phyloP scores from a whole-genome alignment of 2,888 invertebrate genomes.

The Horisme vitalbata region DNA sequence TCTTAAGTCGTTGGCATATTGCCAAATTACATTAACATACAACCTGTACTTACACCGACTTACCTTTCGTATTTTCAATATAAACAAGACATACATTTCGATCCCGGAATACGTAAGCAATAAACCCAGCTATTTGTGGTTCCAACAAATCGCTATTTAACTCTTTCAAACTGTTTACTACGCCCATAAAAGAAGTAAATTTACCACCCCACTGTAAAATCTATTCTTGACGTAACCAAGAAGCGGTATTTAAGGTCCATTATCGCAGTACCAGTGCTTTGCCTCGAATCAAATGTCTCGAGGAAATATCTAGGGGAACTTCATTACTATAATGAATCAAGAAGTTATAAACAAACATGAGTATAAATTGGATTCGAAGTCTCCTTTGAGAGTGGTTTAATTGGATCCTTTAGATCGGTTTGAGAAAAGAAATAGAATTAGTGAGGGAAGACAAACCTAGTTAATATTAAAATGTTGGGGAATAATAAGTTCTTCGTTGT shows the following conservation, averaged over 20 bases:
- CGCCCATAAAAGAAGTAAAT: constrained; percentile 62
- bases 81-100: constrained; percentile 14
- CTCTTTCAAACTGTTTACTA: constrained; percentile 67
- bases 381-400: constrained; percentile 23
- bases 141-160: constrained; percentile 63
- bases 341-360: constrained; percentile 28
- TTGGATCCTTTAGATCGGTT: constrained; percentile 29
- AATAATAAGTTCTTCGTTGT: too few species aligned
- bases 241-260: constrained; percentile 23
- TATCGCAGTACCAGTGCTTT: constrained; percentile 15
- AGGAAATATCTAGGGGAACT: constrained; percentile 16
- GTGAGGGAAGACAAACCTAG: too few species aligned
- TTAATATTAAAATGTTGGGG: too few species aligned
- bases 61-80: constrained; percentile 1
- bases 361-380: constrained; percentile 27
- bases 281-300: constrained; percentile 16
- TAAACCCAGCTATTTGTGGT: constrained; percentile 65
- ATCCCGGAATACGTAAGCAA: constrained; percentile 37
- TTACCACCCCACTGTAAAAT: constrained; percentile 56
- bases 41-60: neutral
- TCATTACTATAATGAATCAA: constrained; percentile 30
- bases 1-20: neutral
- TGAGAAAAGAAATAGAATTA: constrained; percentile 12
- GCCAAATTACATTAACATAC: constrained; percentile 4
- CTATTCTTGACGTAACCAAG: constrained; percentile 49